A percentile compares a stretch with the other conserved stretches of the same genome.
Conservation (phyloP, 2,113 vertebrate genomes). For the Nibea coibor region DNA sequence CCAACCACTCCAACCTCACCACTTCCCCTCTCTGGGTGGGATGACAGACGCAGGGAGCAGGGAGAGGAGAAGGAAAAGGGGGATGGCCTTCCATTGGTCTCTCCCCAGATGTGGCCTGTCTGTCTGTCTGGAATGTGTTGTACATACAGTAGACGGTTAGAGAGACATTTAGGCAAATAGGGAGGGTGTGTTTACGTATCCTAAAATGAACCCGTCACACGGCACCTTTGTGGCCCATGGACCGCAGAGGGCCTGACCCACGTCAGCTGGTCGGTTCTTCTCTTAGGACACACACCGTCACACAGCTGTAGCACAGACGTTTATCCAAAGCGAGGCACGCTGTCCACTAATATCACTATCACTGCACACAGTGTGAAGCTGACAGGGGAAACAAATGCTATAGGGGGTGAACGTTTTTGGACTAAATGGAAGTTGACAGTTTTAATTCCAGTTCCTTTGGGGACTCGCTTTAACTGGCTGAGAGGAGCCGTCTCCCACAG, state of each 20-base stretch:
- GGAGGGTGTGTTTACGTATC: constrained; percentile 69
- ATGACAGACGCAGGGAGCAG: constrained; percentile 70
- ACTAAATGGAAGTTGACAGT: constrained; percentile 76
- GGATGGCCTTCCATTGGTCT: constrained; percentile 58
- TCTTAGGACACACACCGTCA: constrained; percentile 51
- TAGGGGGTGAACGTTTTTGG: constrained; percentile 56
- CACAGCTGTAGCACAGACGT: constrained; percentile 60
- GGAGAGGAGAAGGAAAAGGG: constrained; percentile 48
- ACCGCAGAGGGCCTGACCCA: constrained; percentile 47
- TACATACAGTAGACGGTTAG: constrained; percentile 62
- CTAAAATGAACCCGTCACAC: constrained; percentile 73
- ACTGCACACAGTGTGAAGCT: constrained; percentile 47
- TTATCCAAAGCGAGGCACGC: constrained; percentile 64
- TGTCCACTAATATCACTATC: constrained; percentile 73
- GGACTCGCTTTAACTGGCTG: constrained; percentile 70
- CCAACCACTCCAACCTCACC: constrained; percentile 81
- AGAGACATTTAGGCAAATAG: constrained; percentile 58
- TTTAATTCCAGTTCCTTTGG: constrained; percentile 74
- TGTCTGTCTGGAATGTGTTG: constrained; percentile 63
- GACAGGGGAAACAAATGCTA: constrained; percentile 72
- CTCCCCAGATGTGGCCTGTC: constrained; percentile 70
- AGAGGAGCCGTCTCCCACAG: constrained; percentile 65
- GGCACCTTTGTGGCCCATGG: constrained; percentile 59
- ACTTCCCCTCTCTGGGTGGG: constrained; percentile 84
- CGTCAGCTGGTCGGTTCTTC: constrained; percentile 43